Percentiles rank a stretch among this genome's conserved stretches.
These are phyloP conservation scores for Amphipyra berbera DNA, from an alignment of 2,888 invertebrate species.

Conservation along the genomic window DNA sequence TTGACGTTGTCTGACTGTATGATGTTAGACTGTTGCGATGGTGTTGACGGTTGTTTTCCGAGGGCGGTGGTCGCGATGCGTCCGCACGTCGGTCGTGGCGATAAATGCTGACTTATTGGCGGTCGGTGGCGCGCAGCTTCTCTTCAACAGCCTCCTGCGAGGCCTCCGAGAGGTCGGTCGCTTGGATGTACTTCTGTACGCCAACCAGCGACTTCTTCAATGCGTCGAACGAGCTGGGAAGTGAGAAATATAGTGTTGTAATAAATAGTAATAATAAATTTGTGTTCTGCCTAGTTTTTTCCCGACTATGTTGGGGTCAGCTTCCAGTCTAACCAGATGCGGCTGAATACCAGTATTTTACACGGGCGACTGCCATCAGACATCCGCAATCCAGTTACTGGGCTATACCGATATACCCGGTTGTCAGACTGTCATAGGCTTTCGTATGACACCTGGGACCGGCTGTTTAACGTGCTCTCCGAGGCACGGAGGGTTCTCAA, in stretches of 20 bases:
- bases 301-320: no score
- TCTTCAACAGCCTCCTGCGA: conserved; percentile 98
- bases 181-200: conserved; percentile 99
- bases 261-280: not conserved
- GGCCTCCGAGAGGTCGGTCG: conserved; percentile 98
- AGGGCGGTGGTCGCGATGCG: conserved; percentile 31
- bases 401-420: no score
- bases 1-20: conserved; percentile 19
- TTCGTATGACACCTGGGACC: no score
- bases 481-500: no score
- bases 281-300: no score
- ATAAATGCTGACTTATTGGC: conserved; percentile 92
- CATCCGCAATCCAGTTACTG: no score
- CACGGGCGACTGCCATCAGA: no score
- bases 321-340: no score
- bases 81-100: conserved; percentile 66
- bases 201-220: conserved; percentile 99
- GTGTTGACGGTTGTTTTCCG: conserved; percentile 38
- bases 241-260: conserved; percentile 7
- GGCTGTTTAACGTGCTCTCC: no score
- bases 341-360: no score
- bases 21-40: conserved; percentile 33
- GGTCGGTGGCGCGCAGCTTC: conserved; percentile 98
- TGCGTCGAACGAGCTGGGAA: conserved; percentile 97
- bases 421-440: no score